A percentile compares a stretch with the other conserved stretches of the same genome.
phyloP scores from a whole-genome alignment of 2,888 invertebrate species.

The Microdon myrmicae region DNA sequence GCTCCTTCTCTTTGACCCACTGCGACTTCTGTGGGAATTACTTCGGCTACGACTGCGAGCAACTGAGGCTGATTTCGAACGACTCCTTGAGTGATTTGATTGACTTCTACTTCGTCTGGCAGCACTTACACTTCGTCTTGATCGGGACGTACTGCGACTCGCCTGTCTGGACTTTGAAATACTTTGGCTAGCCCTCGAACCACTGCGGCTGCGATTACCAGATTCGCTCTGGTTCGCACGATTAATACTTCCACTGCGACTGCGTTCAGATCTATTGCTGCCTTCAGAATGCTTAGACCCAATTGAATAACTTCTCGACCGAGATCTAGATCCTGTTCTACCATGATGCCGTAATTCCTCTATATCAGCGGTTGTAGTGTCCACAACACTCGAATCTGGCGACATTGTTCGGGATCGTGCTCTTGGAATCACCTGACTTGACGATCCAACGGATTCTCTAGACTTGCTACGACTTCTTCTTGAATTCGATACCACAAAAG shows the following conservation, averaged over 20 bases:
- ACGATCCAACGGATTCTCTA: slow-evolving; percentile 6
- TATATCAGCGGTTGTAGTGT: slow-evolving; percentile 10
- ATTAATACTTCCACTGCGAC: slow-evolving; percentile 44
- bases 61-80: no score
- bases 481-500: slow-evolving; percentile 26
- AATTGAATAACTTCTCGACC: slow-evolving; percentile 35
- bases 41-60: slow-evolving; percentile 16
- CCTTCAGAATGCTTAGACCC: slow-evolving; percentile 22
- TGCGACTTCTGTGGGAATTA: slow-evolving; percentile 45
- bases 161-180: slow-evolving; percentile 1
- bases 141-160: slow-evolving; percentile 50
- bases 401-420: slow-evolving; percentile 53
- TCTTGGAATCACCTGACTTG: slow-evolving; percentile 13
- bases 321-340: slow-evolving; percentile 30
- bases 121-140: slow-evolving; percentile 33
- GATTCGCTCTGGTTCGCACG: slow-evolving; percentile 54
- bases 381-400: slow-evolving; percentile 30
- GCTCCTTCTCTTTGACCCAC: slow-evolving; percentile 37
- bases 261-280: slow-evolving; percentile 35
- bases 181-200: slow-evolving; percentile 53
- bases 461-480: slow-evolving; percentile 31
- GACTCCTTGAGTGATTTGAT: slow-evolving; percentile 52
- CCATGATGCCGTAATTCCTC: slow-evolving; percentile 53
- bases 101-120: slow-evolving; percentile 43
- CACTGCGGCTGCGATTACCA: slow-evolving; percentile 57